A percentile compares a stretch with the other conserved stretches of the same genome.
Conservation (phyloP, 1,140 invertebrate genomes). For the Nautilus pompilius region DNA sequence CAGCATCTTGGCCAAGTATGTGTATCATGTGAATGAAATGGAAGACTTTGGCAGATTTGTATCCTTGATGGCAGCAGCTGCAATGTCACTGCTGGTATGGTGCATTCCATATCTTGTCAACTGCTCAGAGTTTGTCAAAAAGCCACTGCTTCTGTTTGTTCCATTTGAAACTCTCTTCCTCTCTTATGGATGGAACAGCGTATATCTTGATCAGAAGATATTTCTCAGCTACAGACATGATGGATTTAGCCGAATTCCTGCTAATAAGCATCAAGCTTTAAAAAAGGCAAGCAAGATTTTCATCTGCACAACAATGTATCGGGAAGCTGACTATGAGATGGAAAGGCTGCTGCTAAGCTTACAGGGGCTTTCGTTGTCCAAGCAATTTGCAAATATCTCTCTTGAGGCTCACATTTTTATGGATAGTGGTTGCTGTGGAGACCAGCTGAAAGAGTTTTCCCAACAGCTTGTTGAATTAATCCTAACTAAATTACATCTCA, state of each 20-base stretch:
- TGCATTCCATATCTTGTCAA: slow-evolving; percentile 16
- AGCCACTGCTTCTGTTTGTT: slow-evolving; percentile 17
- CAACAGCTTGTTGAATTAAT: slow-evolving; percentile 29
- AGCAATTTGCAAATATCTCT: slow-evolving; percentile 14
- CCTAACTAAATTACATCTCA: slow-evolving; percentile 18
- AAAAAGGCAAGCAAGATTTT: slow-evolving; percentile 20
- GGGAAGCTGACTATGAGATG: slow-evolving; percentile 35
- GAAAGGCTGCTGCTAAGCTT: slow-evolving; percentile 29
- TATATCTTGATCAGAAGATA: slow-evolving; percentile 22
- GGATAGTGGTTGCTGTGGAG: slow-evolving; percentile 28
- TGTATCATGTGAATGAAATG: slow-evolving; percentile 16
- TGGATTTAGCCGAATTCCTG: background rate
- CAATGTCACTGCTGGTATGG: slow-evolving; percentile 14
- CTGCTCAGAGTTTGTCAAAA: slow-evolving; percentile 6
- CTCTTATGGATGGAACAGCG: slow-evolving; percentile 19
- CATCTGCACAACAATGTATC: slow-evolving; percentile 42
- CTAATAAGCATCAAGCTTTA: slow-evolving; percentile 9
- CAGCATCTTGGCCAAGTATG: background rate
- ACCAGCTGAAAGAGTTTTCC: slow-evolving; percentile 28
- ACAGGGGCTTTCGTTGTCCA: slow-evolving; percentile 17
- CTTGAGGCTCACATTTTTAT: slow-evolving; percentile 42
- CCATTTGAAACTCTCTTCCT: slow-evolving; percentile 22
- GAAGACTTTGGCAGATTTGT: slow-evolving; percentile 15
- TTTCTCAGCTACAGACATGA: slow-evolving; percentile 14
- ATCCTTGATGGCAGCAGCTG: slow-evolving; percentile 7